phyloP scores from a whole-genome alignment of 1,140 invertebrate genomes.

The Colletes gigas region DNA sequence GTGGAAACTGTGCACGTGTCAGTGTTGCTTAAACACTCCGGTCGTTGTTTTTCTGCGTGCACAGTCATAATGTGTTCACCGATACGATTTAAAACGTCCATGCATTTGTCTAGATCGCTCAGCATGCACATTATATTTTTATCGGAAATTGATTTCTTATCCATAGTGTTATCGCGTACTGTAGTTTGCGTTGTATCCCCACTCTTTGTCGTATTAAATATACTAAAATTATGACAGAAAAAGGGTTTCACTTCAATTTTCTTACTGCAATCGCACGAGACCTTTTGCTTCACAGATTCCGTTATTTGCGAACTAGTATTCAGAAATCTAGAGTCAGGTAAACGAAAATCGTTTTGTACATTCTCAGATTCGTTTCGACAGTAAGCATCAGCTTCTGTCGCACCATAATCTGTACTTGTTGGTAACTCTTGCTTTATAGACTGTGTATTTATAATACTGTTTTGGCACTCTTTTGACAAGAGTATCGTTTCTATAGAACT shows the following conservation, averaged over 20 bases:
- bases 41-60: conserved; percentile 40
- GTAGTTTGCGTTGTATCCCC: conserved; percentile 22
- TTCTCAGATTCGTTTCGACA: conserved; percentile 27
- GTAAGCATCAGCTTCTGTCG: conserved; percentile 1
- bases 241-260: conserved; percentile 43
- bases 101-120: conserved; percentile 45
- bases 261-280: conserved; percentile 12
- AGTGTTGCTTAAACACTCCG: conserved; percentile 22
- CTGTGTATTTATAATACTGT: conserved; percentile 29
- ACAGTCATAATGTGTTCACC: conserved; percentile 55
- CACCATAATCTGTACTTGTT: conserved; percentile 35
- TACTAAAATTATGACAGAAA: conserved; percentile 19
- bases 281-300: conserved; percentile 34
- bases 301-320: conserved; percentile 27
- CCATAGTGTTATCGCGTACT: conserved; percentile 11
- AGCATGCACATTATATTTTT: conserved; percentile 40
- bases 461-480: conserved; percentile 52
- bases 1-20: conserved; percentile 58
- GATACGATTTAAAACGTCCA: conserved; percentile 58
- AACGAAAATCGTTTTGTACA: conserved; percentile 21
- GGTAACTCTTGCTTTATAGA: conserved; percentile 53
- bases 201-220: conserved; percentile 25
- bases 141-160: conserved; percentile 26
- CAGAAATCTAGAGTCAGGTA: conserved; percentile 23
- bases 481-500: conserved; percentile 43